Conservation (phyloP, 2,797 vertebrate genomes). For the Oceanodroma leucorhoa region DNA sequence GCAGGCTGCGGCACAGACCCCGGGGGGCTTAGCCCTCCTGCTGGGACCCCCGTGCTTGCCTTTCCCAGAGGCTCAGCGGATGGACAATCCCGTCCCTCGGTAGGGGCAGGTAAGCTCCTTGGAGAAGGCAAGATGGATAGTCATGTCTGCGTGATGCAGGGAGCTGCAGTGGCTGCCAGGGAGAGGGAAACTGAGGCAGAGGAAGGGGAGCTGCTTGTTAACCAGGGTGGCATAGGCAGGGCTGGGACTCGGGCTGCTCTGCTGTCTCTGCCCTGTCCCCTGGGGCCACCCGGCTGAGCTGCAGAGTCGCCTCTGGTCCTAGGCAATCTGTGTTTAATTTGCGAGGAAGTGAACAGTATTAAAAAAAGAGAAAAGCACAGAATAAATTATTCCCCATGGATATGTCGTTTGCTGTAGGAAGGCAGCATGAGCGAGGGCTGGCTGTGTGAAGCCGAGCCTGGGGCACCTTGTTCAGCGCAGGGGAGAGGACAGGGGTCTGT, state of each 20-base stretch:
- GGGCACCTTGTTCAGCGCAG: fast-evolving
- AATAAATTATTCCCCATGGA: background rate
- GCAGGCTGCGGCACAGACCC: background rate
- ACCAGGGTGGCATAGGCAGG: background rate
- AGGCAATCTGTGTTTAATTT: background rate
- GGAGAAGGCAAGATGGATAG: background rate
- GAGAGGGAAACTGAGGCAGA: background rate
- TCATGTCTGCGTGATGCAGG: fast-evolving
- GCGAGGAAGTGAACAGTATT: background rate
- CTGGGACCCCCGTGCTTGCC: background rate
- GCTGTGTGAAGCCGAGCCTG: background rate
- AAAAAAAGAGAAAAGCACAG: background rate
- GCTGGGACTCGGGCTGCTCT: background rate
- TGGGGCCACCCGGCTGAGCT: background rate
- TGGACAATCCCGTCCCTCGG: background rate
- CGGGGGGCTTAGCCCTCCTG: background rate
- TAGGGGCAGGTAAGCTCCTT: background rate
- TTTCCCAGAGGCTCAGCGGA: background rate
- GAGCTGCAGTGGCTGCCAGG: background rate
- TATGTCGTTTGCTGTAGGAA: background rate
- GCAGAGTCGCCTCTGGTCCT: background rate
- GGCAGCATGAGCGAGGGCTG: background rate
- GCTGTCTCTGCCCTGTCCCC: background rate
- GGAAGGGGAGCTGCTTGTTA: background rate
- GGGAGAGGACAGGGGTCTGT: background rate